phyloP scores from a whole-genome alignment of 2,888 invertebrate species.

The Idaea dimidiata region DNA sequence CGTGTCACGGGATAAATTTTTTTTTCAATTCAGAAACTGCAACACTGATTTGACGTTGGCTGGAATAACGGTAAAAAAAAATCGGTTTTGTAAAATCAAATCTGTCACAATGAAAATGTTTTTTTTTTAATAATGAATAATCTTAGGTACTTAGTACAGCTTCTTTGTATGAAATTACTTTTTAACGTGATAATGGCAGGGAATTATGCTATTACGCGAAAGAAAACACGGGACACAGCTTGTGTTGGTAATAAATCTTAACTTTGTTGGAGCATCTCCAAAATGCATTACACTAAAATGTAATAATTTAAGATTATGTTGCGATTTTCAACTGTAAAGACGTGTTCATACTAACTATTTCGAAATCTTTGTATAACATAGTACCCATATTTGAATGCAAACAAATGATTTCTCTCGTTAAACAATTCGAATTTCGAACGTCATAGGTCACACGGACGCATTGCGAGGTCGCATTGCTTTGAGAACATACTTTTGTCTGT shows the following conservation, averaged over 20 bases:
- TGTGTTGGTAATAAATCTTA: slow-evolving; percentile 35
- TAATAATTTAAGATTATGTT: slow-evolving; percentile 32
- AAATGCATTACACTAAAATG: slow-evolving; percentile 35
- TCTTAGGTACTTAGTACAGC: background rate
- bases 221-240: background rate
- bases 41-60: background rate
- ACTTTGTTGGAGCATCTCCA: slow-evolving; percentile 45
- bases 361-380: slow-evolving; percentile 38
- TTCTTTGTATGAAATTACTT: background rate
- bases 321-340: background rate
- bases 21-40: background rate
- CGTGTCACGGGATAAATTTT: background rate
- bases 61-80: background rate
- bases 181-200: background rate
- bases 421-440: slow-evolving; percentile 60
- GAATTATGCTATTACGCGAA: background rate
- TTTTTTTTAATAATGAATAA: background rate
- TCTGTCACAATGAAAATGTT: no score
- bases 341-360: slow-evolving; percentile 22
- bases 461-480: slow-evolving; percentile 59
- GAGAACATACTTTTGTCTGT: slow-evolving; percentile 67
- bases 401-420: slow-evolving; percentile 59
- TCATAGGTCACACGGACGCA: slow-evolving; percentile 53
- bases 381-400: slow-evolving; percentile 47
- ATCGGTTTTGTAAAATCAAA: no score